Percentiles rank a stretch among this genome's conserved stretches.
Evolutionary conservation across 1,140 invertebrate species (phyloP).

Genomic region (Drosophila miranda): DNA sequence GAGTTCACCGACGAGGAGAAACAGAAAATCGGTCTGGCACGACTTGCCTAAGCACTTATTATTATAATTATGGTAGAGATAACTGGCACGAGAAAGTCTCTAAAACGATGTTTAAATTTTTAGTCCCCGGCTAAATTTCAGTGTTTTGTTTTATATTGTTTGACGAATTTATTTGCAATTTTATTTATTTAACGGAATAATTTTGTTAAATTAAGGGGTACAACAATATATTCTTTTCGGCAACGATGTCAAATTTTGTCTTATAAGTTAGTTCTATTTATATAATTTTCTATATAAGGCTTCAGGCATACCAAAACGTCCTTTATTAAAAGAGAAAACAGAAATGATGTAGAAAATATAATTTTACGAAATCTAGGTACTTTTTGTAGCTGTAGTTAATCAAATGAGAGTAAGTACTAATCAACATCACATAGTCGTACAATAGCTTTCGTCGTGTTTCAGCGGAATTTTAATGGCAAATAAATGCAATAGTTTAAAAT

Average conservation of each 20-base stretch:
- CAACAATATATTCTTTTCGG: slow-evolving; percentile 24
- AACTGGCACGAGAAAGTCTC: slow-evolving; percentile 28
- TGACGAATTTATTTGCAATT: slow-evolving; percentile 65
- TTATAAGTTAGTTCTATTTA: slow-evolving; percentile 36
- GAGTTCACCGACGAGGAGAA: slow-evolving; percentile 90
- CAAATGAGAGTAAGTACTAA: slow-evolving; percentile 44
- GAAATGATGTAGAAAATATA: slow-evolving; percentile 27
- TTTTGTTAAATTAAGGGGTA: slow-evolving; percentile 63
- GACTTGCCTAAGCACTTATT: slow-evolving; percentile 57
- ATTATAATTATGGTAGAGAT: slow-evolving; percentile 19
- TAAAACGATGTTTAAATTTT: slow-evolving; percentile 70
- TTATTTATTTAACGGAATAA: slow-evolving; percentile 70
- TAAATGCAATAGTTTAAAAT: slow-evolving; percentile 52
- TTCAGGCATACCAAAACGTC: slow-evolving; percentile 54
- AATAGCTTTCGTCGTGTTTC: slow-evolving; percentile 54
- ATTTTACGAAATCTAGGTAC: slow-evolving; percentile 58
- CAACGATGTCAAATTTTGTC: slow-evolving; percentile 44
- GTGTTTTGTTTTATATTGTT: slow-evolving; percentile 57
- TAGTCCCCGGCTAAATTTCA: slow-evolving; percentile 64
- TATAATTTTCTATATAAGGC: slow-evolving; percentile 36
- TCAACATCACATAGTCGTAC: slow-evolving; percentile 21
- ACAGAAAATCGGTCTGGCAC: slow-evolving; percentile 88
- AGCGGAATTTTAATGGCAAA: slow-evolving; percentile 64
- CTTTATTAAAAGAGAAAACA: slow-evolving; percentile 15
- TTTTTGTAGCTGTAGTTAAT: slow-evolving; percentile 51